Conservation (phyloP, 1,140 invertebrate species). For the Carposina sasakii region DNA sequence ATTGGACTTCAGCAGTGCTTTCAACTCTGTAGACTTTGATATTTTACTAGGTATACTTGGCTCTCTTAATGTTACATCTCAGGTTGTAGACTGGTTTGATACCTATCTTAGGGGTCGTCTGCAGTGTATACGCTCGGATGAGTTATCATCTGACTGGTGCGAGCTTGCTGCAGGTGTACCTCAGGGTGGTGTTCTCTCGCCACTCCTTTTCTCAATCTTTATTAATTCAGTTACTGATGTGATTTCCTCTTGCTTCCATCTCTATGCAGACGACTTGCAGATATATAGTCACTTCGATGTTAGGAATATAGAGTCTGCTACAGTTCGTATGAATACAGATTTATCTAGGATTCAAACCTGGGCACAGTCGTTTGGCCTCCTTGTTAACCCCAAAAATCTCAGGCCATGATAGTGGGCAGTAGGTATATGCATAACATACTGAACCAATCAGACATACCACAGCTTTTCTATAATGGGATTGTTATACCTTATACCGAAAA, state of each 20-base stretch:
- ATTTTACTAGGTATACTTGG: background rate
- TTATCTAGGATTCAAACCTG: background rate
- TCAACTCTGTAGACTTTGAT: constrained; percentile 8
- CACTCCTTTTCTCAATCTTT: background rate
- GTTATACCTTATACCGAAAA: too few species aligned
- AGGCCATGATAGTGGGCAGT: background rate
- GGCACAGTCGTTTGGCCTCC: background rate
- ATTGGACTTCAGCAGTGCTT: constrained; percentile 7
- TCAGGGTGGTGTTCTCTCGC: background rate
- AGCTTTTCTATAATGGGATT: too few species aligned
- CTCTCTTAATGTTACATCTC: background rate
- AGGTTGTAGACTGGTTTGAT: background rate
- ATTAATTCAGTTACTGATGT: background rate
- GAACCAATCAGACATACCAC: too few species aligned
- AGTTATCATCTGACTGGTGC: background rate
- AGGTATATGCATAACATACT: too few species aligned
- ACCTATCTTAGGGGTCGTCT: background rate
- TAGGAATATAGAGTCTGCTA: background rate
- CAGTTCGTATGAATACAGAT: background rate
- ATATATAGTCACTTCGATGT: background rate
- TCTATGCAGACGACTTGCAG: constrained; percentile 2
- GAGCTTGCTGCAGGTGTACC: background rate
- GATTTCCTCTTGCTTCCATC: background rate
- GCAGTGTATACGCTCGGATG: background rate
- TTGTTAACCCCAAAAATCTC: background rate